phyloP scores from a whole-genome alignment of 2,888 invertebrate species.

The Drosophila atripex region DNA sequence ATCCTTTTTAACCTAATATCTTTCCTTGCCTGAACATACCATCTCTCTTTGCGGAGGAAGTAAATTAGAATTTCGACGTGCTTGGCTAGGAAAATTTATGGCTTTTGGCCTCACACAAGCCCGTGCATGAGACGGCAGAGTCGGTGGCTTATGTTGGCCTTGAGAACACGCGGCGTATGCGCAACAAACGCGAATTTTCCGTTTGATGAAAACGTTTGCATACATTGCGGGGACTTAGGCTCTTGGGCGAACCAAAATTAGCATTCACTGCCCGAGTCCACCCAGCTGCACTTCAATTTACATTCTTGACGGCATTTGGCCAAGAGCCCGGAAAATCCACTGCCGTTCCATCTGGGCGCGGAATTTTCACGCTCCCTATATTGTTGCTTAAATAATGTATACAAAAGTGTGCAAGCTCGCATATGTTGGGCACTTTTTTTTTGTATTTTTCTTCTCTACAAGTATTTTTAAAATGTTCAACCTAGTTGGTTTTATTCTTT shows the following conservation, averaged over 20 bases:
- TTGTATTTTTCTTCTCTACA: neutral
- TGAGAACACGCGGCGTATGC: slow-evolving; percentile 53
- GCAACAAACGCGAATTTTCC: slow-evolving; percentile 39
- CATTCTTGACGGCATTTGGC: slow-evolving; percentile 12
- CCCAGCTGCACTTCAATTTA: slow-evolving; percentile 21
- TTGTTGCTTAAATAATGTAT: slow-evolving; percentile 5
- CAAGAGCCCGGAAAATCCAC: neutral
- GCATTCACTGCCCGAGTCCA: slow-evolving; percentile 17
- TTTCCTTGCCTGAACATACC: neutral
- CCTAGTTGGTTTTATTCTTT: neutral
- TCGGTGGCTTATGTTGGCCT: slow-evolving; percentile 28
- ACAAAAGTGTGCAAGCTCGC: neutral
- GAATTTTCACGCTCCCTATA: neutral
- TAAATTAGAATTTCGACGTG: slow-evolving; percentile 67
- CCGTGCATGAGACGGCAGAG: slow-evolving; percentile 7
- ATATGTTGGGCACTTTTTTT: neutral
- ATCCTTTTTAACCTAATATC: neutral
- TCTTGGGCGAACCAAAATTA: slow-evolving; percentile 14
- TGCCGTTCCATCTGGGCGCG: neutral
- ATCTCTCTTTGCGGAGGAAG: slow-evolving; percentile 38
- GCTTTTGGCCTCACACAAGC: slow-evolving; percentile 21
- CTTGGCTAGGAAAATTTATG: slow-evolving; percentile 55
- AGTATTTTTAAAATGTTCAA: neutral
- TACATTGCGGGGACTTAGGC: slow-evolving; percentile 10
- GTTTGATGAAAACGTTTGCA: slow-evolving; percentile 24